A percentile compares a stretch with the other conserved stretches of the same genome.
phyloP scores from a whole-genome alignment of 2,888 invertebrate species.

The Electrophaes corylata region DNA sequence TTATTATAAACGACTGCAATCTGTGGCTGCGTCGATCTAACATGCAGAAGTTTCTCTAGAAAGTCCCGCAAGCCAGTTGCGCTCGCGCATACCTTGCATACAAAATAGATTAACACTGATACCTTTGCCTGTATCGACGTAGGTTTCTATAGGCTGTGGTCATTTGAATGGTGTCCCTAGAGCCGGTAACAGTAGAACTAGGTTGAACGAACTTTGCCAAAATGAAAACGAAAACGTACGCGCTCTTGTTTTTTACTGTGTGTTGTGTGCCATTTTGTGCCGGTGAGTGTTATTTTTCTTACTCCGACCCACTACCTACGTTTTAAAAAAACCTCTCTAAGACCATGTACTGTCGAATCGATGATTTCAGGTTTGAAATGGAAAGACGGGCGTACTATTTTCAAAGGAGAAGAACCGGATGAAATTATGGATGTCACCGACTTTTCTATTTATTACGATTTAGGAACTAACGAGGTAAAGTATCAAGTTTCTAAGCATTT shows the following conservation, averaged over 20 bases:
- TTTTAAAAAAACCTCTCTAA: background rate
- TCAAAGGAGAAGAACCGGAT: constrained; percentile 45
- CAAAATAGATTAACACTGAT: constrained; percentile 64
- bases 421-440: constrained; percentile 76
- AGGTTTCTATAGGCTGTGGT: constrained; percentile 59
- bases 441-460: constrained; percentile 77
- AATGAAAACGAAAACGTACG: constrained; percentile 64
- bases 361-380: constrained; percentile 44
- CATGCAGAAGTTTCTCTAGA: constrained; percentile 81
- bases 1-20: background rate
- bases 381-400: constrained; percentile 41
- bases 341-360: background rate
- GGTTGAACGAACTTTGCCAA: constrained; percentile 42
- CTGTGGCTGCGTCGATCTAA: constrained; percentile 46
- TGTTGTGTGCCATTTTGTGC: constrained; percentile 48
- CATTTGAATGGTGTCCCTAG: constrained; percentile 78
- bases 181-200: constrained; percentile 59
- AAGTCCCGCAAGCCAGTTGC: constrained; percentile 79
- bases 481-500: background rate
- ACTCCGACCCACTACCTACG: constrained; percentile 12
- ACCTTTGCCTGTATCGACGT: constrained; percentile 67
- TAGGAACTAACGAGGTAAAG: constrained; percentile 72
- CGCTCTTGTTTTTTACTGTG: constrained; percentile 52
- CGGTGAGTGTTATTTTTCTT: constrained; percentile 51
- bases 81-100: constrained; percentile 75